Evolutionary conservation across 2,888 invertebrate genomes (phyloP).

Genomic region (Meloe dianella): DNA sequence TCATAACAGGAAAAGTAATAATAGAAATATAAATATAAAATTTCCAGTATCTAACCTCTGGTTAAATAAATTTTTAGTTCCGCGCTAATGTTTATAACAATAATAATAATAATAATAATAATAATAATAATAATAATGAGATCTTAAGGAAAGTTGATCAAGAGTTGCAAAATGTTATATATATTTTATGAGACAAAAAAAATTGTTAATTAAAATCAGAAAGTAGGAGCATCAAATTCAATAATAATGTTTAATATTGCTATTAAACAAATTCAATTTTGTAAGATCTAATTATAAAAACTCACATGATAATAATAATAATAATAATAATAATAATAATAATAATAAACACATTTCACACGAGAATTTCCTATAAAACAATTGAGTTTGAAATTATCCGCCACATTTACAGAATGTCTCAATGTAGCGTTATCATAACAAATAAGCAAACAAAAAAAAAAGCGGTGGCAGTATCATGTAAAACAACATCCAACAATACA

Average conservation of each 20-base stretch:
- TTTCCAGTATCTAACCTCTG: neutral
- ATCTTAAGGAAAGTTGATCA: slow-evolving; percentile 14
- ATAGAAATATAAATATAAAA: neutral
- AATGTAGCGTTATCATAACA: no score
- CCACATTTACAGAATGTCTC: no score
- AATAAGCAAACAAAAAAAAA: no score
- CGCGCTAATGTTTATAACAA: neutral
- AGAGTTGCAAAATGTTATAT: slow-evolving; percentile 5
- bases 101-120: neutral
- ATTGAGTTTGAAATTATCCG: no score
- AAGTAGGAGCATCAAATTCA: slow-evolving; percentile 11
- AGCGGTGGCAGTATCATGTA: no score
- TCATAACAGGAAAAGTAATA: neutral
- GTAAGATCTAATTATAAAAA: neutral
- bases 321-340: no score
- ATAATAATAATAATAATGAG: slow-evolving; percentile 11
- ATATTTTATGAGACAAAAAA: neutral
- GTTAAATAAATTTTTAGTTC: slow-evolving; percentile 4
- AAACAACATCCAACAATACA: no score
- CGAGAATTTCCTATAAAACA: no score
- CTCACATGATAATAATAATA: neutral
- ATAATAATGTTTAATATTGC: neutral
- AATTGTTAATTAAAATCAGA: slow-evolving; percentile 7
- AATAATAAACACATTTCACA: no score
- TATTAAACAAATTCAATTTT: neutral